These are phyloP conservation scores for Pheucticus melanocephalus DNA, from an alignment of 2,113 vertebrate species.

Conservation along the genomic window DNA sequence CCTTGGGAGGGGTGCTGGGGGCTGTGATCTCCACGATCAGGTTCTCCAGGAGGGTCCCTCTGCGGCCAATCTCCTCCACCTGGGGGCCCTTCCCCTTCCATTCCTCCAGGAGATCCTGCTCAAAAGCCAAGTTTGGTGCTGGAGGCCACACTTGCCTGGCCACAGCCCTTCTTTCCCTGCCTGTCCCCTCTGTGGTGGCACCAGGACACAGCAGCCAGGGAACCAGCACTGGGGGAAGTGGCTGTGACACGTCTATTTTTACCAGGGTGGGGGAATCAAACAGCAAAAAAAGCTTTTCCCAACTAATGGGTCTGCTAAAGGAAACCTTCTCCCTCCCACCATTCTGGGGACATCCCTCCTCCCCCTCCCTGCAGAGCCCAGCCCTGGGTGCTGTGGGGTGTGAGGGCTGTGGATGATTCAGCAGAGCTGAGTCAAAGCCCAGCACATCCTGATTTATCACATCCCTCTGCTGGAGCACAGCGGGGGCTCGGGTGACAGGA, in stretches of 20 bases:
- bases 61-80: conserved; percentile 85
- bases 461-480: background rate
- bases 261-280: background rate
- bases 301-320: background rate
- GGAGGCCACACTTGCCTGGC: accelerated
- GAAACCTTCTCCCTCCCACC: background rate
- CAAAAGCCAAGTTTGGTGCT: background rate
- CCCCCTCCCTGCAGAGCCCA: background rate
- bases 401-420: background rate
- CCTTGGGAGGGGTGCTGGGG: conserved; percentile 81
- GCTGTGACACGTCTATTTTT: background rate
- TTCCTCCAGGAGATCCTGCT: conserved; percentile 83
- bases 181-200: background rate
- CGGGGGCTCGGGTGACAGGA: background rate
- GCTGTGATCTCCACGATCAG: conserved; percentile 90
- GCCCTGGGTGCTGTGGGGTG: background rate
- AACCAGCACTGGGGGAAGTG: accelerated
- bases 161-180: accelerated
- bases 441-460: background rate
- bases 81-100: conserved; percentile 82
- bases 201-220: background rate
- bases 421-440: background rate
- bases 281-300: background rate
- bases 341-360: background rate
- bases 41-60: conserved; percentile 87